Conservation (phyloP, 2,888 invertebrate genomes). For the Caenorhabditis sp. region DNA sequence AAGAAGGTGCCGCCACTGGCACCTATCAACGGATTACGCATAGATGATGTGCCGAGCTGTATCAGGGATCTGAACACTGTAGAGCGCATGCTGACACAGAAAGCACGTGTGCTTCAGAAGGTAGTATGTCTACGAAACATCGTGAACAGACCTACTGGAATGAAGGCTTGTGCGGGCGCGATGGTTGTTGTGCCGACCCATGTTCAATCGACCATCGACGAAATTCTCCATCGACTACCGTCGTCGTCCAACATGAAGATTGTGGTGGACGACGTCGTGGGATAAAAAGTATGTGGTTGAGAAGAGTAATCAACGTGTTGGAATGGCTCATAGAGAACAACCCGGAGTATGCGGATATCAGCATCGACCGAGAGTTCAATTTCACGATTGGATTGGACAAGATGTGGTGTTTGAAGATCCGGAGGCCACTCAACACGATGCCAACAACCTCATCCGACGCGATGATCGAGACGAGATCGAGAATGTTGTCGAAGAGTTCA, state of each 20-base stretch:
- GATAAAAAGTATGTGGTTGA: neutral
- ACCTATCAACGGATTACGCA: neutral
- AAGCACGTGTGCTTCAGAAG: neutral
- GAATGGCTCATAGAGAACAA: neutral
- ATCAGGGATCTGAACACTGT: neutral
- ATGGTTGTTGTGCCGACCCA: neutral
- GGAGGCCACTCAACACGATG: neutral
- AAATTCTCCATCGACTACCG: neutral
- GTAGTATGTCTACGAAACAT: no score
- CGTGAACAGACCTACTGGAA: no score
- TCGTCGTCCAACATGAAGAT: neutral
- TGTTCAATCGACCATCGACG: neutral
- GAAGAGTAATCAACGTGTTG: neutral
- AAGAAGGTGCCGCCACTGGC: constrained; percentile 6
- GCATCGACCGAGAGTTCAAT: neutral
- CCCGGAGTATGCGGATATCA: neutral
- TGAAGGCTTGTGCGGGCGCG: neutral
- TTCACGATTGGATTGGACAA: neutral
- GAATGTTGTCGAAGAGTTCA: neutral
- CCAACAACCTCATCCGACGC: neutral
- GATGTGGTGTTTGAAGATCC: neutral
- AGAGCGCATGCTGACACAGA: constrained; percentile 1
- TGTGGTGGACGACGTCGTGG: neutral
- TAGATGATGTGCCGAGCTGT: constrained; percentile 1
- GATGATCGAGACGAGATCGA: neutral